phyloP scores from a whole-genome alignment of 2,113 vertebrate species.

The Todiramphus chloris region DNA sequence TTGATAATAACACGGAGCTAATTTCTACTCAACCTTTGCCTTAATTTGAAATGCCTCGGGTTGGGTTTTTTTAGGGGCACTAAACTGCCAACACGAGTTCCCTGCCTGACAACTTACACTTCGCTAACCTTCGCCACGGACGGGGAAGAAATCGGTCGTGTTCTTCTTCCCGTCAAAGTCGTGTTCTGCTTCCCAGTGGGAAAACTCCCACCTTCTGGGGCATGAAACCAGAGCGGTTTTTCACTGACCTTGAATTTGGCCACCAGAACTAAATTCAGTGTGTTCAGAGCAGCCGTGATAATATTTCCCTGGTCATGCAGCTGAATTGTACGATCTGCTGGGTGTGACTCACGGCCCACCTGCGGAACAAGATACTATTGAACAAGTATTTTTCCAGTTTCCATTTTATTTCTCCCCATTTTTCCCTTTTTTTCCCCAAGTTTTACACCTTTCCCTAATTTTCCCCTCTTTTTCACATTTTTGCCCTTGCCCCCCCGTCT shows the following conservation, averaged over 20 bases:
- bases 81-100: background rate
- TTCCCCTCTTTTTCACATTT: too few relatives aligned
- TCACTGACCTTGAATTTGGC: background rate
- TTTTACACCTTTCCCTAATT: too few relatives aligned
- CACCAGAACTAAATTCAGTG: background rate
- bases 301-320: rapidly evolving
- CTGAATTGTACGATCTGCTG: background rate
- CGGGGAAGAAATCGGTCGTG: background rate
- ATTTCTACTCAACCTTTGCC: background rate
- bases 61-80: background rate
- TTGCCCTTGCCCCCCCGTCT: too few relatives aligned
- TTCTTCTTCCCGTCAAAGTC: background rate
- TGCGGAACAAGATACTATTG: background rate
- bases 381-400: background rate
- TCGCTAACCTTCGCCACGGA: background rate
- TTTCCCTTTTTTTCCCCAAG: too few relatives aligned
- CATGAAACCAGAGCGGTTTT: background rate
- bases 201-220: background rate
- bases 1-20: background rate
- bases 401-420: too few relatives aligned
- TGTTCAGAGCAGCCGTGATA: background rate
- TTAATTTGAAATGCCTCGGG: background rate
- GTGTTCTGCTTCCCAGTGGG: background rate
- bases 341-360: rapidly evolving
- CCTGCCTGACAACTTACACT: background rate